phyloP scores from a whole-genome alignment of 2,888 invertebrate species.

The Furcula furcula region DNA sequence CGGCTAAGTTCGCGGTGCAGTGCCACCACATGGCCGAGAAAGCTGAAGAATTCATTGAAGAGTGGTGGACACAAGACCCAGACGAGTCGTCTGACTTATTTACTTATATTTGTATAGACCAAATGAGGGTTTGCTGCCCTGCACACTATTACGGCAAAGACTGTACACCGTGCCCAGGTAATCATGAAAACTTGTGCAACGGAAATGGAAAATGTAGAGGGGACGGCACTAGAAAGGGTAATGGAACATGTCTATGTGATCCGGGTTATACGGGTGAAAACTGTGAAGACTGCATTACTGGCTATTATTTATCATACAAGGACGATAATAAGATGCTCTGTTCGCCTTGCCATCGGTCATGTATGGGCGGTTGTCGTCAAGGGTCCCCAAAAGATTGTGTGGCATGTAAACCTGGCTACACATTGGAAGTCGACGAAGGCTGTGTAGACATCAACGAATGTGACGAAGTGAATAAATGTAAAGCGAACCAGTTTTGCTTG shows the following conservation, averaged over 20 bases:
- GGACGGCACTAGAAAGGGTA: conserved; percentile 95
- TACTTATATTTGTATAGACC: conserved; percentile 90
- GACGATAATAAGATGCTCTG: conserved; percentile 89
- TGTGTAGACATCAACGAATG: conserved; percentile 95
- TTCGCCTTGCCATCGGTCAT: conserved; percentile 89
- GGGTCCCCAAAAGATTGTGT: conserved; percentile 86
- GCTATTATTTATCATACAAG: conserved; percentile 87
- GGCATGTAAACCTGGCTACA: conserved; percentile 86
- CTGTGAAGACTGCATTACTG: conserved; percentile 90
- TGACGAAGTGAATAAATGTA: conserved; percentile 77
- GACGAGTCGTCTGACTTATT: conserved; percentile 60
- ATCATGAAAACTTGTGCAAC: conserved; percentile 87
- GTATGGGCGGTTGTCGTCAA: conserved; percentile 88
- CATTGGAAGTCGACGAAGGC: conserved; percentile 86
- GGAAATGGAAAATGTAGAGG: conserved; percentile 92
- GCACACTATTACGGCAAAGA: conserved; percentile 90
- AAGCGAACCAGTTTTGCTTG: conserved; percentile 90
- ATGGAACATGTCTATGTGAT: conserved; percentile 94
- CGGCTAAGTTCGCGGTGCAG: conserved; percentile 86
- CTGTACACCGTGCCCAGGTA: conserved; percentile 90
- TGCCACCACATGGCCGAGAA: conserved; percentile 93
- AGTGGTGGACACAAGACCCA: conserved; percentile 90
- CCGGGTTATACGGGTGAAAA: conserved; percentile 88
- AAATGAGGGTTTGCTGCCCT: conserved; percentile 91
- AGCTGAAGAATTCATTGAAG: conserved; percentile 90